Evolutionary conservation across 2,888 invertebrate species (phyloP), one percentile per base, ranked within the genome.

Genomic region (Tipula confusa): DNA sequence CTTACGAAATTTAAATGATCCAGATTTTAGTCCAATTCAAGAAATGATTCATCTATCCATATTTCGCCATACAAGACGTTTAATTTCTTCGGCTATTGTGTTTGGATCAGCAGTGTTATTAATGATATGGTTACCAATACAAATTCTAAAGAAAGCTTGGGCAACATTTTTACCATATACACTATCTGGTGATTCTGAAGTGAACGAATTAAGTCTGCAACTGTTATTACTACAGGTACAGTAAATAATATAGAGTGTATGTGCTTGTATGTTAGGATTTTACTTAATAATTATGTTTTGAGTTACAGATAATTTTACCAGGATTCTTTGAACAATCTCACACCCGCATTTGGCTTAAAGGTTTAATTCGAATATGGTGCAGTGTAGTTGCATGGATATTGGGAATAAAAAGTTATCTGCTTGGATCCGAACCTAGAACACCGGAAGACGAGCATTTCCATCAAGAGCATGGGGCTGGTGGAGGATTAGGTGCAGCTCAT

Each of bases 21-120:
- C 99, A 0, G 99, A 99, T 87, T 99, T 99, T 87, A 99, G 98
- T 90, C 99, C 99, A 6, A 98, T 99, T 85, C 98, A 97, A 92
- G 95, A 96, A 93, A 99, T 99, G 99, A 99, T 99, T 86, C 98
- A 99, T 88, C 91, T 98, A 36, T 97, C 99, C 1, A 97, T 99
- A 48, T 91, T 97, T 87, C 93, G 95, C 79, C 99, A 99, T 88
- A 93, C 97, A 18, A 93, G 98, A 11, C 93, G 99, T 38, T 92
- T 99, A 82, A 92, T 98, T 18, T 96, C 97, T 0, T 98, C 98
- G 0, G 96, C 97, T 15, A 96, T 98, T 87, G 95, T 97, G 86
- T 99, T 99, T 90, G 99, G 98, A 24, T 97, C 97, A 1, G 97
- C 97, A 0, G 98, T 99, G 1, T 91, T 99, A 43, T 92, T 99